Evolutionary conservation across 2,797 vertebrate genomes (phyloP).

Genomic region (Gastrophryne carolinensis): DNA sequence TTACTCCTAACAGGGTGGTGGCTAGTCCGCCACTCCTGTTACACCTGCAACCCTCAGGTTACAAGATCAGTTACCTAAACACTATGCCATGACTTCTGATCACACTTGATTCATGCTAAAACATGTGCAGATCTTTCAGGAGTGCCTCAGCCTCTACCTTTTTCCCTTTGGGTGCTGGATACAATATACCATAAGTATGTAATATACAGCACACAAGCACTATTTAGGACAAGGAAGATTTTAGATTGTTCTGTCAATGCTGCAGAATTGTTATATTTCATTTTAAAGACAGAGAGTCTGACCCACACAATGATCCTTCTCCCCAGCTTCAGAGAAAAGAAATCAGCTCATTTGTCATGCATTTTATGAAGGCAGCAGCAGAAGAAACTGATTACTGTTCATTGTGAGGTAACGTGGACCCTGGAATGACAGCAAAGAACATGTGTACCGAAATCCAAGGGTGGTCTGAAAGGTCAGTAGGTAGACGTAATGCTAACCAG

Average conservation of each 20-base stretch:
- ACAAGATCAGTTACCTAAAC: too few species aligned
- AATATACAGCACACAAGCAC: too few species aligned
- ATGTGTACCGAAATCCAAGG: constrained; percentile 35
- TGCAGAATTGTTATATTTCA: not conserved
- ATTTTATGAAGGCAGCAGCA: constrained; percentile 20
- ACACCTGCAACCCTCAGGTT: too few species aligned
- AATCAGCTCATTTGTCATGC: constrained; percentile 21
- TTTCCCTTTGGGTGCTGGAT: too few species aligned
- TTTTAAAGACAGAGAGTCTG: not conserved
- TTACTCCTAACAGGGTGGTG: too few species aligned
- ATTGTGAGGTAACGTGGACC: constrained; percentile 7
- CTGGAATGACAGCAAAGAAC: constrained; percentile 13
- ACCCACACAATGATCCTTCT: not conserved
- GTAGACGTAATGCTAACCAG: constrained; percentile 42
- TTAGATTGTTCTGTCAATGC: not conserved
- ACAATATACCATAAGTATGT: too few species aligned
- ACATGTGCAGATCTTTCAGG: too few species aligned
- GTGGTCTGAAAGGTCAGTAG: constrained; percentile 45
- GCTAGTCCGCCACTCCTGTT: too few species aligned
- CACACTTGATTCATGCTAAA: too few species aligned
- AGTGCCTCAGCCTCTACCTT: too few species aligned
- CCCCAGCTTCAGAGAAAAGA: not conserved
- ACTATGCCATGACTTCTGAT: too few species aligned
- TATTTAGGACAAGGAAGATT: too few species aligned
- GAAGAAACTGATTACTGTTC: constrained; percentile 37